A percentile compares a stretch with the other conserved stretches of the same genome.
Conservation (phyloP, 2,113 vertebrate genomes). For the Hippocampus mohnikei region DNA sequence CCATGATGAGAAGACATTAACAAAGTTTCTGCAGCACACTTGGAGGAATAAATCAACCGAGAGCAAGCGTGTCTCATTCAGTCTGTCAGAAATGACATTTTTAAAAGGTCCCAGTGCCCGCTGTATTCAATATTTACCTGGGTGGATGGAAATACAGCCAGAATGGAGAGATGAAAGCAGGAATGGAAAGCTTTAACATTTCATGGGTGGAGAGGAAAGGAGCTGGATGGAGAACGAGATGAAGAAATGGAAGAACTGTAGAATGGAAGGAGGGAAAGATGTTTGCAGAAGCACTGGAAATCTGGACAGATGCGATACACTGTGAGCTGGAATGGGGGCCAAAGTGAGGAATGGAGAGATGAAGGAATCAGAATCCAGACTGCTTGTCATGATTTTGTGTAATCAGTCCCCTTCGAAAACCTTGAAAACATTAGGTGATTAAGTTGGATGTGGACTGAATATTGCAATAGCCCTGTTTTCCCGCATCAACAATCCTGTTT, state of each 20-base stretch:
- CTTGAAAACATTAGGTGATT: slow-evolving; percentile 36
- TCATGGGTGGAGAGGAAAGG: slow-evolving; percentile 26
- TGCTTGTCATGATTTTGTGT: slow-evolving; percentile 23
- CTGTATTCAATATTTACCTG: slow-evolving; percentile 39
- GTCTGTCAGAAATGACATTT: slow-evolving; percentile 51
- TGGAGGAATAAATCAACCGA: slow-evolving; percentile 63
- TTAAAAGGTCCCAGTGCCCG: slow-evolving; percentile 53
- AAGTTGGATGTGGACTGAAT: slow-evolving; percentile 43
- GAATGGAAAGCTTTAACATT: slow-evolving; percentile 35
- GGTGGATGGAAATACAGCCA: slow-evolving; percentile 33
- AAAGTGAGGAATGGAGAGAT: slow-evolving; percentile 27
- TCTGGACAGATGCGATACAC: neutral
- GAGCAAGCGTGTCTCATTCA: slow-evolving; percentile 45
- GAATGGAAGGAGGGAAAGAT: slow-evolving; percentile 21
- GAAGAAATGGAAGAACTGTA: slow-evolving; percentile 32
- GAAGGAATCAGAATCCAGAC: slow-evolving; percentile 25
- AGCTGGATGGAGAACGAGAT: slow-evolving; percentile 21
- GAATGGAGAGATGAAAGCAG: slow-evolving; percentile 32
- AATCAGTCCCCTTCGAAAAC: slow-evolving; percentile 36
- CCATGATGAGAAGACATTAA: slow-evolving; percentile 69
- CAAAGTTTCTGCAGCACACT: slow-evolving; percentile 52
- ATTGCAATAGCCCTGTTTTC: slow-evolving; percentile 49
- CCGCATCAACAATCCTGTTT: slow-evolving; percentile 63
- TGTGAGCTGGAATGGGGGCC: slow-evolving; percentile 12
- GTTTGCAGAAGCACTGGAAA: slow-evolving; percentile 28